Evolutionary conservation across 2,888 invertebrate species (phyloP), one percentile per base, ranked within the genome.

Genomic region (Ditylenchus weischeri): DNA sequence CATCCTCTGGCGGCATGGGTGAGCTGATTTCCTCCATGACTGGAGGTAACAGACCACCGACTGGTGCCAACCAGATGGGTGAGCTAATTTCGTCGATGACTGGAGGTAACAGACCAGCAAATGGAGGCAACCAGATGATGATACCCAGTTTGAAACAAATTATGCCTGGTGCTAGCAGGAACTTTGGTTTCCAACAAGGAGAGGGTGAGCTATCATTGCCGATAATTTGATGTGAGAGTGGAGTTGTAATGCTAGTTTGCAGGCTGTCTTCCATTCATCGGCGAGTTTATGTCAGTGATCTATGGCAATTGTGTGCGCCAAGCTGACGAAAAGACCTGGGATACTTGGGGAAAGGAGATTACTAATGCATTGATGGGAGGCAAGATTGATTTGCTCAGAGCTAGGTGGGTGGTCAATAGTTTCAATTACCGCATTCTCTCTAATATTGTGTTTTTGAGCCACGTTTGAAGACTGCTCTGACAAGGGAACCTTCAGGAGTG

Each of bases 241-340:
- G 29, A 29, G 29, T 15, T 21, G 21, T 54, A 21, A 0, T 23
- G 23, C 35, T 18, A 38, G 18, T 35, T 65, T 70, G 23, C 60
- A 79, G 80, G 81, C 11, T 81, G 81, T 67, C 73, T 81, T 13
- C 81, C 81, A 11, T 82, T 81, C 69, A 71, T 81, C n/a, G 75
- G 76, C 6, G 81, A 81, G 62, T 79, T 81, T 68, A 81, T 81
- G 81, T 78, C 78, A 71, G 73, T 75, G 61, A 77, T 77, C 4
- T 82, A 80, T 64, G 81, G 81, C 48, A 79, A 82, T 58, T 81
- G 81, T 59, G 81, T 76, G 47, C 66, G 78, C 59, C 75, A 73
- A n/a, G 81, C 81, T 29, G 81, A 81, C 62, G 76, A 82, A 60
- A 71, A 75, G 60, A 79, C 81, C 10, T 81, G 76, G 70, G 80